Conservation (phyloP, 35 echinoderm and acorn worm species). For the Heliocidaris erythrogramma region DNA sequence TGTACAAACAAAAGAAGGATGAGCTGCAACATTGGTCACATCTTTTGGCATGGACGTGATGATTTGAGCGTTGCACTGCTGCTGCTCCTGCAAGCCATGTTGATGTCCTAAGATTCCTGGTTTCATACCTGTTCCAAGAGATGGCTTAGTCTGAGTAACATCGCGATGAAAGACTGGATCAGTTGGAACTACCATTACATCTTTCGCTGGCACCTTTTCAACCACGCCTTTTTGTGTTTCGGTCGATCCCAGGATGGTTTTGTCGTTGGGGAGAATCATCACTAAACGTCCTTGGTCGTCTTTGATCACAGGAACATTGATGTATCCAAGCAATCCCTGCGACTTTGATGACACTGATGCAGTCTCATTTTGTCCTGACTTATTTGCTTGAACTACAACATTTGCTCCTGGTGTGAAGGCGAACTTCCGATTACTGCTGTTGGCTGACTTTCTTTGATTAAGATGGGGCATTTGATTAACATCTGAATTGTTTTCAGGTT, state of each 20-base stretch:
- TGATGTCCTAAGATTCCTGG: not conserved
- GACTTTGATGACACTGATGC: not conserved
- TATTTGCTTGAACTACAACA: not conserved
- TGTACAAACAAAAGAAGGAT: not conserved
- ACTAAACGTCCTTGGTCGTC: conserved; percentile 25
- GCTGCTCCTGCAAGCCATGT: not conserved
- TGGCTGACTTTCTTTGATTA: not conserved
- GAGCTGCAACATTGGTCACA: not conserved
- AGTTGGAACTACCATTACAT: not conserved
- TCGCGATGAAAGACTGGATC: not conserved
- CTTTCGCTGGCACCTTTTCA: not conserved
- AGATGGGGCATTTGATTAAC: not conserved
- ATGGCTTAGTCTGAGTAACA: not conserved
- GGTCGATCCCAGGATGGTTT: not conserved
- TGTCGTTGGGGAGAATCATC: conserved; percentile 25
- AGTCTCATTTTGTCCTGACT: not conserved
- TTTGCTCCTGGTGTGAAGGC: not conserved
- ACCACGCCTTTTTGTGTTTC: not conserved
- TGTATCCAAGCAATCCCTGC: conserved; percentile 12
- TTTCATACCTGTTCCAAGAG: not conserved
- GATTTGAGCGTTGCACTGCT: not conserved
- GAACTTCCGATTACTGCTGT: not conserved
- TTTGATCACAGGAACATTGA: conserved; percentile 37
- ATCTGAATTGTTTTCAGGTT: not conserved
- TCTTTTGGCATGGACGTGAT: not conserved